These are phyloP conservation scores for Acropternis orthonyx DNA, from an alignment of 2,797 vertebrate species.

Conservation along the genomic window DNA sequence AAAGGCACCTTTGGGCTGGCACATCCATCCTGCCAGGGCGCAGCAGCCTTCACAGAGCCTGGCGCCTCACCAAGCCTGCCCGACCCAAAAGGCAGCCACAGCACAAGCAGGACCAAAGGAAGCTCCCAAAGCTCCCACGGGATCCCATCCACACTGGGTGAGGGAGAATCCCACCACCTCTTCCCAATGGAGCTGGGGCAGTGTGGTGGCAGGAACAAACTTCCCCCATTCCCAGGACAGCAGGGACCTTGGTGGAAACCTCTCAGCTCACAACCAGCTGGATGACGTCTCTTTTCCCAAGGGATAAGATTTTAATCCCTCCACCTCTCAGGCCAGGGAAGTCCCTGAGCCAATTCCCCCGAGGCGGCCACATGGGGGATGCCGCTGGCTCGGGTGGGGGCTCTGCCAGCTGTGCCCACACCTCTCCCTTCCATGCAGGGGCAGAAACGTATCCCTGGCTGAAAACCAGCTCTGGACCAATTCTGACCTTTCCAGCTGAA, in stretches of 20 bases:
- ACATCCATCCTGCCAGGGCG: not conserved
- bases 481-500: not conserved
- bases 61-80: rapidly evolving
- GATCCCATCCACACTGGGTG: rapidly evolving
- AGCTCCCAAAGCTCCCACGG: not conserved
- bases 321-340: not conserved
- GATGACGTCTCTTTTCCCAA: not conserved
- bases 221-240: not conserved
- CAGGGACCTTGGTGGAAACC: not conserved
- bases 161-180: not conserved
- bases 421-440: not conserved
- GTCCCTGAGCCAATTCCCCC: not conserved
- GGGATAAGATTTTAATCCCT: not conserved
- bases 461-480: not conserved
- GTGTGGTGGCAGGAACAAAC: not conserved
- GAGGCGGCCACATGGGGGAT: not conserved
- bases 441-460: not conserved
- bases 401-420: not conserved
- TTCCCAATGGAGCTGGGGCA: not conserved
- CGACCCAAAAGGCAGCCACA: not conserved
- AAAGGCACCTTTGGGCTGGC: rapidly evolving
- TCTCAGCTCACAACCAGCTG: not conserved
- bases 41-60: not conserved
- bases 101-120: not conserved
- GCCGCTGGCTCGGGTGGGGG: rapidly evolving